These are phyloP conservation scores for Vidua macroura DNA, from an alignment of 2,113 vertebrate species.

Conservation along the genomic window DNA sequence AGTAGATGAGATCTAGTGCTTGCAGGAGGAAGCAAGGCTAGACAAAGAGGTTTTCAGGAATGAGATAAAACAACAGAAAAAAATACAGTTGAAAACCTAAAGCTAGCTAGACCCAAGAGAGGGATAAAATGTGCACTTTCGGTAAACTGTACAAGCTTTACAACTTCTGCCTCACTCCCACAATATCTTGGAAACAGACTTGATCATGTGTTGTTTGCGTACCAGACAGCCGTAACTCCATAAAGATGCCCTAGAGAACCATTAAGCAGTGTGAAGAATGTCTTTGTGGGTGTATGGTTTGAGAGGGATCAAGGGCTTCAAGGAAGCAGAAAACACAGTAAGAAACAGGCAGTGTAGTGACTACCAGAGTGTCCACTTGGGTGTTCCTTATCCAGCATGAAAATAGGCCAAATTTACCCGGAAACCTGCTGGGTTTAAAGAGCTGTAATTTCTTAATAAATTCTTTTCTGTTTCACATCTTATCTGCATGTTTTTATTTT, in stretches of 20 bases:
- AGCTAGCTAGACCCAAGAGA: constrained; percentile 20
- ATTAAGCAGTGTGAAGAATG: neutral
- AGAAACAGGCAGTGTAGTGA: neutral
- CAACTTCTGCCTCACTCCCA: constrained; percentile 15
- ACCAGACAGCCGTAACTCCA: neutral
- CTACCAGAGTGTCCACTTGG: neutral
- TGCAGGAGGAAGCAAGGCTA: neutral
- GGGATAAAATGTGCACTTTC: neutral
- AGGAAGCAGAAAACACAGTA: neutral
- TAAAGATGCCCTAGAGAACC: constrained; percentile 15
- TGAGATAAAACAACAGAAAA: neutral
- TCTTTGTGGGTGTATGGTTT: neutral
- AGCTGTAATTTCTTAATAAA: neutral
- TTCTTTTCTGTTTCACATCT: neutral
- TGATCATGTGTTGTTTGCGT: neutral
- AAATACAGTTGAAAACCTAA: neutral
- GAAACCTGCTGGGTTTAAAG: neutral
- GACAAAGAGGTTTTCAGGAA: neutral
- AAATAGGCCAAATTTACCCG: neutral
- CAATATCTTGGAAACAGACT: neutral
- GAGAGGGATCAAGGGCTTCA: neutral
- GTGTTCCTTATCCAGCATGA: neutral
- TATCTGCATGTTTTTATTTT: neutral
- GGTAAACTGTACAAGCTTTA: constrained; percentile 38
- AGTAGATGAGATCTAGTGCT: neutral